A percentile compares a stretch with the other conserved stretches of the same genome.
phyloP scores from a whole-genome alignment of 1,140 invertebrate species.

The Hylyphantes graminicola region DNA sequence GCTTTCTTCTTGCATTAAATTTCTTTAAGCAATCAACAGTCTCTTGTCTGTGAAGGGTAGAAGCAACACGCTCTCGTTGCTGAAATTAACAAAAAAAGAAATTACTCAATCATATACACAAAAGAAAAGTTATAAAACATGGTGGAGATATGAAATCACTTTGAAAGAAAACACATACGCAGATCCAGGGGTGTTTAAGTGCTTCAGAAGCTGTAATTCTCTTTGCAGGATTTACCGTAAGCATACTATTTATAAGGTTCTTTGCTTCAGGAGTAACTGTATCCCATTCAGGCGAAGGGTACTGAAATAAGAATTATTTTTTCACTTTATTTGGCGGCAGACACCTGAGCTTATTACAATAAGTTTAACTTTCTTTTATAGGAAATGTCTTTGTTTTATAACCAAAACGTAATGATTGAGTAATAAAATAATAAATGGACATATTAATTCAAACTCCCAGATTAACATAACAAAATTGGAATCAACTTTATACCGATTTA shows the following conservation, averaged over 20 bases:
- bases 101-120: not conserved
- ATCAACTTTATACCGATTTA: too few relatives aligned
- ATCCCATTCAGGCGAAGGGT: slow-evolving; percentile 99
- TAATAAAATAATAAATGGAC: too few relatives aligned
- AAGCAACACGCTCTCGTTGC: slow-evolving; percentile 97
- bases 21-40: slow-evolving; percentile 99
- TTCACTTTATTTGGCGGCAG: not conserved
- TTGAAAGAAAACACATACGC: slow-evolving; percentile 67
- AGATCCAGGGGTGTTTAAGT: slow-evolving; percentile 99
- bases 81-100: slow-evolving; percentile 35
- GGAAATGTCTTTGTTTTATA: too few relatives aligned
- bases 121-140: slow-evolving; percentile 15
- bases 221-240: slow-evolving; percentile 97
- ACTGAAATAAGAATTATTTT: slow-evolving; percentile 72
- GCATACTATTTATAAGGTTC: slow-evolving; percentile 99
- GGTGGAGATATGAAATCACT: not conserved
- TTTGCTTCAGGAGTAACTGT: slow-evolving; percentile 99
- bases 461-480: too few relatives aligned
- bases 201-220: slow-evolving; percentile 97
- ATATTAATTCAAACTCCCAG: too few relatives aligned
- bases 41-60: slow-evolving; percentile 98
- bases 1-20: slow-evolving; percentile 99
- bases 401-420: too few relatives aligned
- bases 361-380: not conserved
- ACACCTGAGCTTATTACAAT: not conserved